These are phyloP conservation scores for Chymomyza procnemis DNA, from an alignment of 2,888 invertebrate genomes.

Conservation along the genomic window DNA sequence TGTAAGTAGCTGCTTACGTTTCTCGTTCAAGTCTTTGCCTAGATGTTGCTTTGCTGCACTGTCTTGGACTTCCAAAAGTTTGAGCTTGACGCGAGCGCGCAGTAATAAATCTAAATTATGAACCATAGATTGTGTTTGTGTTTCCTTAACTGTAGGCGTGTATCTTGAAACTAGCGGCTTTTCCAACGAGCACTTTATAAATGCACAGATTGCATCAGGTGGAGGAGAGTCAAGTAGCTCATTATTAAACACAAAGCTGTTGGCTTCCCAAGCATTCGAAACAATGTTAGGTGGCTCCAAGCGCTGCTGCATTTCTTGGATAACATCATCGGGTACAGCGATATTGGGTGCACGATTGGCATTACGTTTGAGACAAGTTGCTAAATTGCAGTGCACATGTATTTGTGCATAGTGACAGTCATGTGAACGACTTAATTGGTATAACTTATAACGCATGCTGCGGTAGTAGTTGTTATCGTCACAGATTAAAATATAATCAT, in stretches of 20 bases:
- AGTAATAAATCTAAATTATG: constrained; percentile 67
- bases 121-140: constrained; percentile 31
- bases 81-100: constrained; percentile 56
- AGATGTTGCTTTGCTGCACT: constrained; percentile 19
- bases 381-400: constrained; percentile 46
- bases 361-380: constrained; percentile 55
- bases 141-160: background rate
- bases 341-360: constrained; percentile 26
- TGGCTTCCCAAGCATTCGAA: constrained; percentile 55
- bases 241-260: constrained; percentile 37
- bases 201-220: background rate
- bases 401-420: constrained; percentile 66
- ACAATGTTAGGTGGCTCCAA: constrained; percentile 57
- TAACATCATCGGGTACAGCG: constrained; percentile 51
- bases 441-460: constrained; percentile 76
- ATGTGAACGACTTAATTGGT: constrained; percentile 58
- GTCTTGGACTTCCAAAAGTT: background rate
- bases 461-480: constrained; percentile 77
- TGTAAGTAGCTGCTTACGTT: constrained; percentile 63
- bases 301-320: constrained; percentile 62
- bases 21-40: constrained; percentile 58
- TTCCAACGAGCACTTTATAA: constrained; percentile 20
- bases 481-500: constrained; percentile 63
- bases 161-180: background rate
- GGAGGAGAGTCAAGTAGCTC: background rate